Evolutionary conservation across 53 echinoderm and acorn worm genomes (phyloP).

Genomic region (Arbacia lixula): DNA sequence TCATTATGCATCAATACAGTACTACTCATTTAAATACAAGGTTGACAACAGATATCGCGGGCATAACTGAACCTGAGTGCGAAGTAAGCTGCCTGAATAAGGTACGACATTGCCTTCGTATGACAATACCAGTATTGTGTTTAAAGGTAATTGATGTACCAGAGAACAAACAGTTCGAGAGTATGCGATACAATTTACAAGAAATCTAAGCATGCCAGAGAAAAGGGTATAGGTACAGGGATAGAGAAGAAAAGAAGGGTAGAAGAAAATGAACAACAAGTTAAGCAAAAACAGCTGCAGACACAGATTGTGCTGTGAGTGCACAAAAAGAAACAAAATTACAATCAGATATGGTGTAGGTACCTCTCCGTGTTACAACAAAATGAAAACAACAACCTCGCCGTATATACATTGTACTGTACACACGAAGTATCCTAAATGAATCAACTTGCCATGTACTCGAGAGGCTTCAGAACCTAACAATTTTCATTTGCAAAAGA

Average conservation of each 20-base stretch:
- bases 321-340: not conserved
- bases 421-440: not conserved
- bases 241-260: not conserved
- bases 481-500: not conserved
- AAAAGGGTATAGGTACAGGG: not conserved
- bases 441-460: not conserved
- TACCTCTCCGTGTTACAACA: not conserved
- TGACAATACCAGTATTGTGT: not conserved
- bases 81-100: not conserved
- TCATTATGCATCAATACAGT: not conserved
- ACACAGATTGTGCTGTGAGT: slow-evolving; percentile 1
- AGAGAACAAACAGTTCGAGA: not conserved
- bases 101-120: not conserved
- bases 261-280: not conserved
- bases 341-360: not conserved
- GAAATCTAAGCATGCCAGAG: slow-evolving; percentile 3
- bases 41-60: not conserved
- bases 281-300: not conserved
- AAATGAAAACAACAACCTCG: not conserved
- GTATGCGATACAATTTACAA: not conserved
- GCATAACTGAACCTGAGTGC: not conserved
- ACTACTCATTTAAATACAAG: not conserved
- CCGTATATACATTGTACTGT: not conserved
- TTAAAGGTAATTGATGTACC: not conserved
- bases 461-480: too few relatives aligned